Evolutionary conservation across 2,113 vertebrate genomes (phyloP).

Genomic region (Atractosteus spatula): DNA sequence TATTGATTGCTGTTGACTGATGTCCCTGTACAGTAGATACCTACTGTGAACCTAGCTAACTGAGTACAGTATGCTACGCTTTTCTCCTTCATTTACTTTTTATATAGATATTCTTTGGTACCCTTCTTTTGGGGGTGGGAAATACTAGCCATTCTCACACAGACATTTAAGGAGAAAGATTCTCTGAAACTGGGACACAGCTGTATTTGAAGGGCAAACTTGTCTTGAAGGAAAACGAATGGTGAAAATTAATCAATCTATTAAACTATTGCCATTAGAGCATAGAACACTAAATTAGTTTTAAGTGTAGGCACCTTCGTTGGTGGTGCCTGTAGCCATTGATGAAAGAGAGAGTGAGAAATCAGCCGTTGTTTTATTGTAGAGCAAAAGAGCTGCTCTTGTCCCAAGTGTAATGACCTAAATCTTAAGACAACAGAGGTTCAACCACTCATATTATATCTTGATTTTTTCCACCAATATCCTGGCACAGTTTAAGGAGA

Average conservation of each 20-base stretch:
- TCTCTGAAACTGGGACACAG: background rate
- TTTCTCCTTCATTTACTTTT: constrained; percentile 42
- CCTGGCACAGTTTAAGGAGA: background rate
- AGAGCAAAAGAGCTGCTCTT: background rate
- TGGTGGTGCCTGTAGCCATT: background rate
- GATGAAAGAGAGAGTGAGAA: background rate
- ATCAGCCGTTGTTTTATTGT: background rate
- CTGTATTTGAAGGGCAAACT: background rate
- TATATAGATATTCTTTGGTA: background rate
- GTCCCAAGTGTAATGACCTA: constrained; percentile 28
- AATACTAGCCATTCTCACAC: background rate
- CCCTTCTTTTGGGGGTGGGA: background rate
- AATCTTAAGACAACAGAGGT: constrained; percentile 13
- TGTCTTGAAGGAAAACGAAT: background rate
- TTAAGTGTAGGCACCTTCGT: background rate
- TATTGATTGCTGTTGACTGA: constrained; percentile 83
- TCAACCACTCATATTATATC: constrained; percentile 20
- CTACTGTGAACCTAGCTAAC: constrained; percentile 41
- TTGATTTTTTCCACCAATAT: constrained; percentile 22
- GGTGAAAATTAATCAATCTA: background rate
- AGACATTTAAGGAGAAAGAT: background rate
- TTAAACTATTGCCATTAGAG: background rate
- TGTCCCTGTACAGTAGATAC: constrained; percentile 65
- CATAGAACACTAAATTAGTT: background rate
- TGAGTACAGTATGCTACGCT: constrained; percentile 48